Base-by-base conservation (phyloP, 2,113 vertebrate genomes). In the Toxostoma redivivum region DNA sequence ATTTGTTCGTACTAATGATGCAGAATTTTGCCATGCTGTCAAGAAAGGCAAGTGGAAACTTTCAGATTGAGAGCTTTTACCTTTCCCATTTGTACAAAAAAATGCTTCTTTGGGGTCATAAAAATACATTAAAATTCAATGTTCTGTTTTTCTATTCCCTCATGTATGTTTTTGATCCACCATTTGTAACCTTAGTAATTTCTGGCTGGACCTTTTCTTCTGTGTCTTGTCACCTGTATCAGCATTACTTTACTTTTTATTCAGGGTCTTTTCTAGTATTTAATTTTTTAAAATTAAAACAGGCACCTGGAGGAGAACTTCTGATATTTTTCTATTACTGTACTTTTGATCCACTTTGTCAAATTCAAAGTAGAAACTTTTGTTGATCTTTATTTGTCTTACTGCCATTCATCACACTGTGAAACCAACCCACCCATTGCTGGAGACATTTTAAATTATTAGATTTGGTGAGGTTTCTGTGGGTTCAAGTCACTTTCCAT, bases 361-460 rank as follows among this genome's bases (percentile, higher is more conserved):
- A 61, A 37, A 71, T 64, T 54, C 18, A 30, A 40, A 33, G 3
- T 57, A 35, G 61, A 48, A 79, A 9, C 11, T n/a, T 65, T 33
- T 73, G 23, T 69, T 44, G 21, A 7, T 81, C 7, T 30, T 79
- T 37, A 12, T 50, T 64, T 53, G 22, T 64, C 31, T 47, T 57
- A 28, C 0, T 78, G 13, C 31, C 56, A 0, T 78, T 25, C 4
- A 9, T 40, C 12, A 9, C 5, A 1, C 56, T 35, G n/a, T 4
- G 20, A 15, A 70, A 22, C 42, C 35, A 42, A 21, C 31, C 20
- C 40, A 12, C 45, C 12, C n/a, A 9, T n/a, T 4, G 2, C 40
- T 57, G 42, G 44, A 56, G 40, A 14, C n/a, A 28, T 73, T 84
- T 65, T 28, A 61, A 38, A 37, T 65, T 15, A 28, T 11, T 25